These are phyloP conservation scores for Eulemur coronatus DNA, from an alignment of 2,797 vertebrate genomes.

Conservation along the genomic window DNA sequence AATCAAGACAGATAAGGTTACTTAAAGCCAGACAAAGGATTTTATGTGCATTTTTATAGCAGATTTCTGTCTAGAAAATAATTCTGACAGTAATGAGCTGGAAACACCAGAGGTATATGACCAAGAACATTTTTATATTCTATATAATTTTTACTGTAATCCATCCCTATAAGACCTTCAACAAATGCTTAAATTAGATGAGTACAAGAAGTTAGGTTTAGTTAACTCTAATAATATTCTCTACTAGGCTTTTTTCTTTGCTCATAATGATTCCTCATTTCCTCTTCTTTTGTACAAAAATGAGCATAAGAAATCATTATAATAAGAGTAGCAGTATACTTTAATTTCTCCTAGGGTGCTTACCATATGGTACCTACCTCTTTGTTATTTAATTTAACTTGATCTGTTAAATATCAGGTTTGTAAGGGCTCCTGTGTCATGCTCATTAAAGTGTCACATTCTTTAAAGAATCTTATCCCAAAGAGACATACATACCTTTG, in stretches of 20 bases:
- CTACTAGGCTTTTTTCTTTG: slow-evolving; percentile 14
- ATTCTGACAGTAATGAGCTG: slow-evolving; percentile 34
- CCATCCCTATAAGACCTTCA: slow-evolving; percentile 2
- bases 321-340: slow-evolving; percentile 38
- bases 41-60: slow-evolving; percentile 26
- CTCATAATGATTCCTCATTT: slow-evolving; percentile 64
- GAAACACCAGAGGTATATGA: slow-evolving; percentile 26
- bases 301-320: slow-evolving; percentile 60
- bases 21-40: background rate
- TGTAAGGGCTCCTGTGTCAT: slow-evolving; percentile 55
- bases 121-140: slow-evolving; percentile 38
- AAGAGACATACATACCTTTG: background rate
- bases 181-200: slow-evolving; percentile 53
- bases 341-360: slow-evolving; percentile 48
- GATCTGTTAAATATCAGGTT: slow-evolving; percentile 66
- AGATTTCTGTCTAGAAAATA: slow-evolving; percentile 38
- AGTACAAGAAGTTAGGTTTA: slow-evolving; percentile 22
- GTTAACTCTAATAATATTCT: slow-evolving; percentile 55
- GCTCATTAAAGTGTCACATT: slow-evolving; percentile 60
- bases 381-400: slow-evolving; percentile 69
- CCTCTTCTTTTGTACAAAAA: slow-evolving; percentile 48
- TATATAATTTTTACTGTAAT: slow-evolving; percentile 41
- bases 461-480: slow-evolving; percentile 25
- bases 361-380: slow-evolving; percentile 59
- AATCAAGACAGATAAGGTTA: background rate